Evolutionary conservation across 2,113 vertebrate genomes (phyloP), one percentile per base, ranked within the genome.

Genomic region (Lipophrys pholis): DNA sequence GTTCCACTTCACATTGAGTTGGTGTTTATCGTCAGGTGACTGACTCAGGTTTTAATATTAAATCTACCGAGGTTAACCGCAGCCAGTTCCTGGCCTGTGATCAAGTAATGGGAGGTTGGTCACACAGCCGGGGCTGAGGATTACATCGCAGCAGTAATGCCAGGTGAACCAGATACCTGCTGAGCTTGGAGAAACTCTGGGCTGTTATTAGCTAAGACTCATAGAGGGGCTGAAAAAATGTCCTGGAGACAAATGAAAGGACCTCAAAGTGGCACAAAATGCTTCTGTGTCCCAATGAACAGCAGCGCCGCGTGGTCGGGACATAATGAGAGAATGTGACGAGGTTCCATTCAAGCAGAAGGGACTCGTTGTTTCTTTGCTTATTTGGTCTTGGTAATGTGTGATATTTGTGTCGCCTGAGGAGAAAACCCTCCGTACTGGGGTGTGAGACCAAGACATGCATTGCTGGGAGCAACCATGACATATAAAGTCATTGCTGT

Each of bases 161-260:
- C 72, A 49, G 39, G 41, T 48, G 52, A 73, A 80, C 76, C 67
- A 45, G 54, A 78, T 17, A 73, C 73, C 61, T 38, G 43, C 64
- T 59, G 71, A 1, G 12, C 46, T 59, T 65, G 54, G 10, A 38
- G 15, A 53, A 82, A 69, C 55, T 66, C 53, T 46, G 54, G 14
- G 6, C n/a, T 78, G 53, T 89, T 78, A 81, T 76, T 73, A 82
- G 62, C 76, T 82, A 68, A 87, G 69, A 77, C 70, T 69, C 61
- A 66, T n/a, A 14, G 15, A 67, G 17, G 43, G 41, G 73, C 21
- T 30, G 57, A 56, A 17, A 16, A 74, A 40, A 40, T 60, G 41
- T 56, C 65, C 36, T 73, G 73, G 65, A 58, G 58, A 43, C 30
- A 35, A 70, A 52, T 57, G 57, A 76, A 78, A 42, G 48, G 16